A percentile compares a stretch with the other conserved stretches of the same genome.
These are phyloP conservation scores for Stenurella melanura DNA, from an alignment of 2,888 invertebrate genomes.

Conservation along the genomic window DNA sequence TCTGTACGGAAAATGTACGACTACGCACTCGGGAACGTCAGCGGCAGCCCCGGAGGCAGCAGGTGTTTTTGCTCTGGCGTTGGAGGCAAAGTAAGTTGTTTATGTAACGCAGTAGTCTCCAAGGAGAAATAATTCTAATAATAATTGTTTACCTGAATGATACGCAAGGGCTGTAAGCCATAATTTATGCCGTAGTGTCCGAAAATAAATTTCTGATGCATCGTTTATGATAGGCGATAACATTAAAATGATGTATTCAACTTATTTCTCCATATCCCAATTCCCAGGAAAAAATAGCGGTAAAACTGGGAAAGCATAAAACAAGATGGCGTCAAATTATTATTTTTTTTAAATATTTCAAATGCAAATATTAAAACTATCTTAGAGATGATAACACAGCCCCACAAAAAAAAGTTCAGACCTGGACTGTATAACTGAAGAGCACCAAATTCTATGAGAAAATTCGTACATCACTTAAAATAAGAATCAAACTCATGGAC, in stretches of 20 bases:
- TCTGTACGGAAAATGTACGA: slow-evolving; percentile 98
- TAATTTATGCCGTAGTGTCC: background rate
- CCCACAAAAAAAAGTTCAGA: no score
- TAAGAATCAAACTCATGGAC: no score
- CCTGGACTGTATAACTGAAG: no score
- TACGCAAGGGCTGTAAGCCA: background rate
- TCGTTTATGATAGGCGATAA: background rate
- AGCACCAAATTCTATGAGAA: no score
- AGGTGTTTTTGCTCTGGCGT: slow-evolving; percentile 96
- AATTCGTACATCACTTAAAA: no score
- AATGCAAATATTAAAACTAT: no score
- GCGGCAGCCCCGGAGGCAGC: slow-evolving; percentile 99
- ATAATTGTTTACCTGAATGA: background rate
- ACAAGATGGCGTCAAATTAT: no score
- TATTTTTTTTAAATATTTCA: no score
- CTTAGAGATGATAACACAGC: no score
- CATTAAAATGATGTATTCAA: background rate
- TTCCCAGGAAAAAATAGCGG: no score
- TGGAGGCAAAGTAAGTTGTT: slow-evolving; percentile 95
- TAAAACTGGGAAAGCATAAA: no score
- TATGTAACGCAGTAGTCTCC: background rate
- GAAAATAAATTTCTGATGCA: background rate
- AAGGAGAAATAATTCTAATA: background rate
- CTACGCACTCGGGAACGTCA: slow-evolving; percentile 98
- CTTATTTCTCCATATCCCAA: no score